A percentile compares a stretch with the other conserved stretches of the same genome.
Evolutionary conservation across 2,888 invertebrate genomes (phyloP).

Genomic region (Acleris sparsana): DNA sequence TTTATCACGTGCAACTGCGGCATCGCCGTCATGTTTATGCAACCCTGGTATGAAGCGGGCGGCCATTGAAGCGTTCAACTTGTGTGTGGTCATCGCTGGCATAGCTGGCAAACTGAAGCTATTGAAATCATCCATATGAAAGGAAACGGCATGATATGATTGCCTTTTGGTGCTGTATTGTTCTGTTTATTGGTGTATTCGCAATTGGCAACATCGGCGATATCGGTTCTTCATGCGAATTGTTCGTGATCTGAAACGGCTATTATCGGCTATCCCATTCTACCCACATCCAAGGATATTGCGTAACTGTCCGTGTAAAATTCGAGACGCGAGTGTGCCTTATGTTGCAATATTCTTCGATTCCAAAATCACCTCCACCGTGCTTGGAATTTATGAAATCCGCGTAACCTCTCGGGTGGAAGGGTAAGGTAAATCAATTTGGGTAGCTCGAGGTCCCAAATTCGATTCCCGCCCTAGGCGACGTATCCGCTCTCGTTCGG

Average conservation of each 20-base stretch:
- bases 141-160: constrained; percentile 9
- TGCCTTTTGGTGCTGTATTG: background rate
- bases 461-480: constrained; percentile 74
- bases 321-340: constrained; percentile 21
- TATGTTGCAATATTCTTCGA: constrained; percentile 32
- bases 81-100: background rate
- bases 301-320: constrained; percentile 31
- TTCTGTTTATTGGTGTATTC: constrained; percentile 6
- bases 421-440: constrained; percentile 78
- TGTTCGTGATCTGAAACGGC: constrained; percentile 16
- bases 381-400: constrained; percentile 56
- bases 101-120: background rate
- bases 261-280: constrained; percentile 17
- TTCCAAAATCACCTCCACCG: constrained; percentile 43
- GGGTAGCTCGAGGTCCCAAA: constrained; percentile 70
- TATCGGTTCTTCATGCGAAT: background rate
- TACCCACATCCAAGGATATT: constrained; percentile 25
- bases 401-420: constrained; percentile 54
- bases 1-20: constrained; percentile 12
- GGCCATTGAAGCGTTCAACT: background rate
- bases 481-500: constrained; percentile 62
- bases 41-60: constrained; percentile 1
- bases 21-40: constrained; percentile 11
- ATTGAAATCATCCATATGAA: constrained; percentile 2
- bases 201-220: constrained; percentile 3